These are phyloP conservation scores for Apostichopus japonicus DNA, from an alignment of 35 echinoderm and acorn worm genomes.

Conservation along the genomic window DNA sequence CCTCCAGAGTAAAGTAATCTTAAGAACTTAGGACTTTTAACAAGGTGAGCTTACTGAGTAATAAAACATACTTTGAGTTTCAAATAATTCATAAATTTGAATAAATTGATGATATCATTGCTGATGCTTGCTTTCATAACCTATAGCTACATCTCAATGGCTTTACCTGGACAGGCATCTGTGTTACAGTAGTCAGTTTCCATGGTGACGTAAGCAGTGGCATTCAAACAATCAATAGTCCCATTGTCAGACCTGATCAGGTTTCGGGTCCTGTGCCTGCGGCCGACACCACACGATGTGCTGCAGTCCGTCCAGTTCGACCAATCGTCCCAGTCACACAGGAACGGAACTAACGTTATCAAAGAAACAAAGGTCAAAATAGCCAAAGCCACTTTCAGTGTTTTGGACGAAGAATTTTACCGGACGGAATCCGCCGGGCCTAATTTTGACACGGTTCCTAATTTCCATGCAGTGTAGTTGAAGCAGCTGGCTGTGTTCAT, in stretches of 20 bases:
- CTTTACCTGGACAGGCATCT: constrained; percentile 81
- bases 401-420: no score
- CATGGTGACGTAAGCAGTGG: constrained; percentile 36
- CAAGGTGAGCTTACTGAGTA: no score
- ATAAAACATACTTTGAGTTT: no score
- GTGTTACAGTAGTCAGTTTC: constrained; percentile 82
- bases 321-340: constrained; percentile 67
- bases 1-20: no score
- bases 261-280: constrained; percentile 31
- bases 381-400: not conserved
- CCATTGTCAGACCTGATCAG: constrained; percentile 43
- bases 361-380: not conserved
- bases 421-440: no score
- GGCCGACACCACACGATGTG: constrained; percentile 64
- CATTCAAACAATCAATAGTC: constrained; percentile 40
- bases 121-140: no score
- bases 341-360: not conserved
- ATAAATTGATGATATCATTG: no score
- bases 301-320: constrained; percentile 67
- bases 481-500: no score
- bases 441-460: no score
- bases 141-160: not conserved
- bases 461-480: no score
- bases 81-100: no score
- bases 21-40: no score